phyloP scores from a whole-genome alignment of 2,797 vertebrate species.

The Heterohyrax brucei region DNA sequence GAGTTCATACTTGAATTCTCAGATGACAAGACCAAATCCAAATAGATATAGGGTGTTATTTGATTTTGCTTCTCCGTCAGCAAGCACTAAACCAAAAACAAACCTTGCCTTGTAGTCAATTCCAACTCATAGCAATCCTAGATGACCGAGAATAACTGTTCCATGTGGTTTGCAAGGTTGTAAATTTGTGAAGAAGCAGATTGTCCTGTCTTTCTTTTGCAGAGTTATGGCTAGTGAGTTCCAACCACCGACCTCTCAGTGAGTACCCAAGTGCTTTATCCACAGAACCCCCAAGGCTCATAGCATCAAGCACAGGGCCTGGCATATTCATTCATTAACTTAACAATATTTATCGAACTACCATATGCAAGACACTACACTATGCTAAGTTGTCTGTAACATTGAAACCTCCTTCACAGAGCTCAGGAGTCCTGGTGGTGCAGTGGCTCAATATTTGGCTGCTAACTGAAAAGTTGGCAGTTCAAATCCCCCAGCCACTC shows the following conservation, averaged over 20 bases:
- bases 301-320: not conserved
- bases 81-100: not conserved
- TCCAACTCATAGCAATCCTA: not conserved
- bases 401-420: not conserved
- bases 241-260: too few species aligned
- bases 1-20: not conserved
- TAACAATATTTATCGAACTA: constrained; percentile 13
- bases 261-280: too few species aligned
- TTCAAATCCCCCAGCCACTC: not conserved
- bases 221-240: too few species aligned
- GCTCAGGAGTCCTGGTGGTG: not conserved
- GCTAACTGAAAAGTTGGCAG: too few species aligned
- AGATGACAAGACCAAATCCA: not conserved
- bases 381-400: not conserved
- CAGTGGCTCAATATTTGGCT: too few species aligned
- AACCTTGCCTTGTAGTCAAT: not conserved
- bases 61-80: constrained; percentile 26
- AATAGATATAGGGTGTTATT: not conserved
- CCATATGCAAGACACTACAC: not conserved
- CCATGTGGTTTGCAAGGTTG: not conserved
- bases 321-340: not conserved
- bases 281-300: too few species aligned
- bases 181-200: too few species aligned
- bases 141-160: not conserved
- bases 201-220: too few species aligned